Evolutionary conservation across 2,113 vertebrate genomes (phyloP), one percentile per base, ranked within the genome.

Genomic region (Damaliscus lunatus): DNA sequence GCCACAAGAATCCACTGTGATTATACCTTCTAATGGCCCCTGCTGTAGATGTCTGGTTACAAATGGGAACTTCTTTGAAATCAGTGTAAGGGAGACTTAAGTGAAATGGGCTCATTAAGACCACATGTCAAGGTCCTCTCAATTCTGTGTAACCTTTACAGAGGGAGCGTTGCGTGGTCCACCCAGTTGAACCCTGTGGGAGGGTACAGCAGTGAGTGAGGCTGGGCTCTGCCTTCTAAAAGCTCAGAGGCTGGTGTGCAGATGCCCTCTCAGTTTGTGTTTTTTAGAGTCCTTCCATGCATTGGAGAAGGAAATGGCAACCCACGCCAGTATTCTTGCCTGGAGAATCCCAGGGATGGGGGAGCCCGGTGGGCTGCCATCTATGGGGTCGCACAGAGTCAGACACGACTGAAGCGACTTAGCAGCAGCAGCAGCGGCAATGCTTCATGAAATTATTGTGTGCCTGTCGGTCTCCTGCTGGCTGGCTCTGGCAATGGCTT

Each of bases 41-140:
- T n/a, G 19, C 16, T 85, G 2, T 62, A 16, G 7, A 31, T 33
- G 77, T 48, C 77, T 83, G 77, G 62, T 80, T 57, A 74, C 46
- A 95, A 59, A 93, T n/a, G 71, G 87, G 74, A 27, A 57, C 95
- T 74, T 86, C 53, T n/a, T 92, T 89, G 82, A 97, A 89, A 90
- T 57, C 55, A 36, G 25, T 8, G 14, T n/a, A 50, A 88, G 36
- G 40, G 77, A 52, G 11, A 50, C n/a, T 36, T 74, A 52, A 80
- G 31, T 64, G 74, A 64, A 80, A 82, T 48, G 81, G 19, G 46
- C 50, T 82, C n/a, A 3, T 71, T 40, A 21, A 85, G 71, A 43
- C 3, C 10, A 71, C 46, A n/a, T 23, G 36, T 67, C 80, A 36
- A 92, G 53, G 14, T 97, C n/a, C 36, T 46, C 52, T 60, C n/a